A percentile compares a stretch with the other conserved stretches of the same genome.
phyloP scores from a whole-genome alignment of 2,888 invertebrate genomes.

The Archaeoteleia sp. region DNA sequence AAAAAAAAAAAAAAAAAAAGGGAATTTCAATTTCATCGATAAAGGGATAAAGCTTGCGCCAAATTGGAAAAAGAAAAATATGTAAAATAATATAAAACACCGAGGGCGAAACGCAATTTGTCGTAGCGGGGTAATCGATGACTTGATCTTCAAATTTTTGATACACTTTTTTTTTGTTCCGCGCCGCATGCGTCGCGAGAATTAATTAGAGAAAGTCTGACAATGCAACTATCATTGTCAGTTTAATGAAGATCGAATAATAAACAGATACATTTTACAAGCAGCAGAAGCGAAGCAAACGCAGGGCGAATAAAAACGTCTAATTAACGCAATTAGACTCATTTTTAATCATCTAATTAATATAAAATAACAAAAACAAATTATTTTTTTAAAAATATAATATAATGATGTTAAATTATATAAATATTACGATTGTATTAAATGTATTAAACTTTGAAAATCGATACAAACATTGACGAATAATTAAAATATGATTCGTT shows the following conservation, averaged over 20 bases:
- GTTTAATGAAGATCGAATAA: slow-evolving; percentile 37
- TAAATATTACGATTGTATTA: too few relatives aligned
- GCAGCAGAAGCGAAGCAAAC: slow-evolving; percentile 37
- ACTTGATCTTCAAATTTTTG: too few relatives aligned
- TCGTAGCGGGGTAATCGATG: slow-evolving; percentile 27
- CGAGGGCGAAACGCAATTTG: slow-evolving; percentile 1
- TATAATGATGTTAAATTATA: too few relatives aligned
- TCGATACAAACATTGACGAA: too few relatives aligned
- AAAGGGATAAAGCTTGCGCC: slow-evolving; percentile 25
- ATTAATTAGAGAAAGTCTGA: slow-evolving; percentile 42
- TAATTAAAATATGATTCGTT: too few relatives aligned
- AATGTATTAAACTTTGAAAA: too few relatives aligned
- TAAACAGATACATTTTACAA: slow-evolving; percentile 45
- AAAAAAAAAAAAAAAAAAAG: slow-evolving; percentile 4
- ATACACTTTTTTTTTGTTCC: too few relatives aligned
- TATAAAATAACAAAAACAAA: slow-evolving; percentile 50
- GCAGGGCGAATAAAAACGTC: slow-evolving; percentile 39
- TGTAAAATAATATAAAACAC: too few relatives aligned
- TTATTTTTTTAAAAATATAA: too few relatives aligned
- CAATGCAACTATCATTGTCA: too few relatives aligned
- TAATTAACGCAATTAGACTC: slow-evolving; percentile 23
- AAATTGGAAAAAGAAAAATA: slow-evolving; percentile 35
- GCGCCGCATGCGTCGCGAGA: neutral
- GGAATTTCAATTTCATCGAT: neutral
- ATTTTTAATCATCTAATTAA: slow-evolving; percentile 49